Evolutionary conservation across 2,113 vertebrate species (phyloP).

Genomic region (Myrmecobius fasciatus): DNA sequence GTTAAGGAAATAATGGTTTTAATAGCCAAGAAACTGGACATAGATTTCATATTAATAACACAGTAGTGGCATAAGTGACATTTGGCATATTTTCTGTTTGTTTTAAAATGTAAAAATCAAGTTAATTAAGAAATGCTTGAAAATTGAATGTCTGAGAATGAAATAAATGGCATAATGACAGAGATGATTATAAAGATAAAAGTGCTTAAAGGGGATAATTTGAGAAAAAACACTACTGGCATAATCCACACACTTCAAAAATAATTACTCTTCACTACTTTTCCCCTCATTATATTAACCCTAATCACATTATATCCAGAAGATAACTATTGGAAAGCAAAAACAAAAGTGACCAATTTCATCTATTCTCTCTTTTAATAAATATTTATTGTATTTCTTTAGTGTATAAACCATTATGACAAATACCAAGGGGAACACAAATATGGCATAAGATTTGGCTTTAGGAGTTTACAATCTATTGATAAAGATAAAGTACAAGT

Average conservation of each 20-base stretch:
- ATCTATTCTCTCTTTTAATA: neutral
- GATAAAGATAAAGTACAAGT: neutral
- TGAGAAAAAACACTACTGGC: slow-evolving; percentile 12
- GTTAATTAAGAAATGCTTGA: slow-evolving; percentile 22
- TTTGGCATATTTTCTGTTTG: slow-evolving; percentile 9
- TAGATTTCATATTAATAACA: slow-evolving; percentile 17
- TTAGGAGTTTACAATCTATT: neutral
- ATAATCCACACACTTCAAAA: slow-evolving; percentile 11
- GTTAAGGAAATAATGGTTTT: slow-evolving; percentile 24
- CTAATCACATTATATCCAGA: slow-evolving; percentile 15
- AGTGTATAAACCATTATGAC: neutral
- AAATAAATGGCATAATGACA: neutral
- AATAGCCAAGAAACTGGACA: slow-evolving; percentile 24
- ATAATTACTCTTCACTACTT: neutral
- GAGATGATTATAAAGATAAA: slow-evolving; percentile 5
- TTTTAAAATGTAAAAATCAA: slow-evolving; percentile 43
- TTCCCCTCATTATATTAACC: neutral
- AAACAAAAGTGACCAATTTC: neutral
- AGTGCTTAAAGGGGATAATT: slow-evolving; percentile 14
- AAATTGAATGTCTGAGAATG: slow-evolving; percentile 7
- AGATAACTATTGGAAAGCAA: slow-evolving; percentile 26
- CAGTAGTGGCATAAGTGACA: slow-evolving; percentile 6
- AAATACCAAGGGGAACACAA: neutral
- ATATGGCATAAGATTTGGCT: neutral
- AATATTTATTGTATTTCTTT: slow-evolving; percentile 11